These are phyloP conservation scores for Montipora capitata DNA, from an alignment of 92 coral and sea anemone genomes.

Conservation along the genomic window DNA sequence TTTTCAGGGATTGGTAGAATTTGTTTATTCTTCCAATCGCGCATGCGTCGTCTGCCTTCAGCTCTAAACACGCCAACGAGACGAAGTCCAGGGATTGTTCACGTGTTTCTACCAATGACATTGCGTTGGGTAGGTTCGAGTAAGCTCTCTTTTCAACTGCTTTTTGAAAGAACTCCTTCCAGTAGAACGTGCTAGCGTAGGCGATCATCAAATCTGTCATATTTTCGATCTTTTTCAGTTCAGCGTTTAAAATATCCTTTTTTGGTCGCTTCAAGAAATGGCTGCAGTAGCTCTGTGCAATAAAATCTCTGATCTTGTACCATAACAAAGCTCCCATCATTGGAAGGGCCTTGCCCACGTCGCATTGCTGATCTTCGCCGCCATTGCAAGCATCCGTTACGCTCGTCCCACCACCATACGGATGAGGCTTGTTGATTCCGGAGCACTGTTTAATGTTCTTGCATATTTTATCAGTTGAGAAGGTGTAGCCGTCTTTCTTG, in stretches of 20 bases:
- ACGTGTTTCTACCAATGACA: conserved; percentile 50
- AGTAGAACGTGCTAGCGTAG: conserved; percentile 55
- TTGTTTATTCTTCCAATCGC: conserved; percentile 60
- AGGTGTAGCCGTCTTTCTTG: not conserved
- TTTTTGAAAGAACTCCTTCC: conserved; percentile 61
- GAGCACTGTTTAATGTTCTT: conserved; percentile 36
- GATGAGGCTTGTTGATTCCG: conserved; percentile 25
- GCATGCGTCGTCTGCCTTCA: conserved; percentile 59
- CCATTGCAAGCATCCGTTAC: conserved; percentile 52
- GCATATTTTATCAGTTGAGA: conserved; percentile 60
- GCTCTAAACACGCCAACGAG: conserved; percentile 59
- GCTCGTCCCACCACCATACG: conserved; percentile 66
- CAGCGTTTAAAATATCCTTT: not conserved
- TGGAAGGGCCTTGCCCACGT: conserved; percentile 68
- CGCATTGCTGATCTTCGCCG: conserved; percentile 36
- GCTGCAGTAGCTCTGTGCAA: conserved; percentile 66
- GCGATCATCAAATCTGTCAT: conserved; percentile 44
- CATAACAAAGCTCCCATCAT: conserved; percentile 77
- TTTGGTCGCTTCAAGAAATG: conserved; percentile 26
- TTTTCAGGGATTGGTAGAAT: conserved; percentile 40
- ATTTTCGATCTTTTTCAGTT: conserved; percentile 11
- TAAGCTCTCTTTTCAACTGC: conserved; percentile 50
- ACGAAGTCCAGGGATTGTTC: conserved; percentile 38
- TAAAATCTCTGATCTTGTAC: conserved; percentile 70
- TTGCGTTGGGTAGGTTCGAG: conserved; percentile 34